Percentiles rank a stretch among this genome's conserved stretches.
Conservation (phyloP, 2,113 vertebrate species). For the Aythya baeri region DNA sequence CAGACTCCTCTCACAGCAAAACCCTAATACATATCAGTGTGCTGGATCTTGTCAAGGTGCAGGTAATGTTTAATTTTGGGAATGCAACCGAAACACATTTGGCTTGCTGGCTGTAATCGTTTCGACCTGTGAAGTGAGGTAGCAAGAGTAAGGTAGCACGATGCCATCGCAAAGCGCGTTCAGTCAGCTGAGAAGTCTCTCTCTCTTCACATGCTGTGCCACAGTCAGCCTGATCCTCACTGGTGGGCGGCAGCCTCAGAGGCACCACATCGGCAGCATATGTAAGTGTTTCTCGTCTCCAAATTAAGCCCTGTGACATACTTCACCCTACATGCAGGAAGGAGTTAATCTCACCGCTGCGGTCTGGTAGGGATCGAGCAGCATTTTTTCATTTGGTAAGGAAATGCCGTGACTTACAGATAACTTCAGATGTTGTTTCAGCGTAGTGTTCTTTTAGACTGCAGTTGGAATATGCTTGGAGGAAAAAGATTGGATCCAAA, state of each 20-base stretch:
- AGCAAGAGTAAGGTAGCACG: neutral
- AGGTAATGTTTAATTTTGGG: constrained; percentile 27
- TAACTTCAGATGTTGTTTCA: neutral
- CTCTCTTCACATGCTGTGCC: neutral
- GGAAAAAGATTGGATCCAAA: neutral
- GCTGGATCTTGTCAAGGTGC: constrained; percentile 39
- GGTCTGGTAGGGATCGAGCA: neutral
- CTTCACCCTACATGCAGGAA: neutral
- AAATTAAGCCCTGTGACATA: neutral
- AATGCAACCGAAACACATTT: constrained; percentile 23
- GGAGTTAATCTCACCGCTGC: neutral
- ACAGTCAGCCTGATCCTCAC: neutral
- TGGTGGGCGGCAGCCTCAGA: neutral
- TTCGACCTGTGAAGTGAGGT: neutral
- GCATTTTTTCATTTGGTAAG: neutral
- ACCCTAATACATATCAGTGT: neutral
- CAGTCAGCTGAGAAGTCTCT: neutral
- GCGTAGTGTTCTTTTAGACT: neutral
- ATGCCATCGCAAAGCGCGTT: neutral
- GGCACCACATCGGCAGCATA: neutral
- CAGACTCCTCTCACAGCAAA: neutral
- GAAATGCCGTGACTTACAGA: neutral
- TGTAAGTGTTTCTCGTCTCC: neutral
- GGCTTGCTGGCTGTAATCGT: neutral
- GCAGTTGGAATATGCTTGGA: neutral